Evolutionary conservation across 1,140 invertebrate species (phyloP).

Genomic region (Drosophila pachea): DNA sequence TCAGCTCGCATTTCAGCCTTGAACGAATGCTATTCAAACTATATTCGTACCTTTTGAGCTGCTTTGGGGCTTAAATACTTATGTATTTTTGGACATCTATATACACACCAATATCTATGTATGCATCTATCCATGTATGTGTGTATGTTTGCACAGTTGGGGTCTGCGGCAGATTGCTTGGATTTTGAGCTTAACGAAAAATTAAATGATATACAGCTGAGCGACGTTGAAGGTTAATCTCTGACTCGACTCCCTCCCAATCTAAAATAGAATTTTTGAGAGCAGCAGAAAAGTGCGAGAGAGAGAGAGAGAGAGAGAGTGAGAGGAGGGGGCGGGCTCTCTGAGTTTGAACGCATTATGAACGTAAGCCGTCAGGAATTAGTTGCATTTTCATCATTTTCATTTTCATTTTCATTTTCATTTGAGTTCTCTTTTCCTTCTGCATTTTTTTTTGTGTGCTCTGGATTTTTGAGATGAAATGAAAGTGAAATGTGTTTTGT

Average conservation of each 20-base stretch:
- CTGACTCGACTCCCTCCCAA: constrained; percentile 42
- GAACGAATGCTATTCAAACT: constrained; percentile 38
- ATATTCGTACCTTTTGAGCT: constrained; percentile 35
- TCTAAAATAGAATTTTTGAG: constrained; percentile 58
- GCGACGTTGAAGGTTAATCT: constrained; percentile 70
- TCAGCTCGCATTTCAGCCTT: constrained; percentile 28
- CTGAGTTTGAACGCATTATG: constrained; percentile 46
- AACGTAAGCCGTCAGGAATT: constrained; percentile 74
- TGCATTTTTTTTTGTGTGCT: constrained; percentile 21
- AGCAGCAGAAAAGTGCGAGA: constrained; percentile 9
- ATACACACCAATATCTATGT: not conserved
- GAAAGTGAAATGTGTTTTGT: constrained; percentile 74
- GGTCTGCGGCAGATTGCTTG: constrained; percentile 29
- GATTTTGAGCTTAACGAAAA: constrained; percentile 66
- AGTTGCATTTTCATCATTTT: constrained; percentile 76
- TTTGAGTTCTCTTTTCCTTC: constrained; percentile 30
- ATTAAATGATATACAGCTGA: constrained; percentile 65
- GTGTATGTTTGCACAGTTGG: not conserved
- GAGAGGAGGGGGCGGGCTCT: not conserved
- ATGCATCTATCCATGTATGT: not conserved
- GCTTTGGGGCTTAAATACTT: constrained; percentile 7
- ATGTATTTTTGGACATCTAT: not conserved
- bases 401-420: constrained; percentile 40
- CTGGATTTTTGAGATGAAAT: constrained; percentile 64
- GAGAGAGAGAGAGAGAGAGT: not conserved